phyloP scores from a whole-genome alignment of 2,113 vertebrate genomes.

The Pleuronectes platessa region DNA sequence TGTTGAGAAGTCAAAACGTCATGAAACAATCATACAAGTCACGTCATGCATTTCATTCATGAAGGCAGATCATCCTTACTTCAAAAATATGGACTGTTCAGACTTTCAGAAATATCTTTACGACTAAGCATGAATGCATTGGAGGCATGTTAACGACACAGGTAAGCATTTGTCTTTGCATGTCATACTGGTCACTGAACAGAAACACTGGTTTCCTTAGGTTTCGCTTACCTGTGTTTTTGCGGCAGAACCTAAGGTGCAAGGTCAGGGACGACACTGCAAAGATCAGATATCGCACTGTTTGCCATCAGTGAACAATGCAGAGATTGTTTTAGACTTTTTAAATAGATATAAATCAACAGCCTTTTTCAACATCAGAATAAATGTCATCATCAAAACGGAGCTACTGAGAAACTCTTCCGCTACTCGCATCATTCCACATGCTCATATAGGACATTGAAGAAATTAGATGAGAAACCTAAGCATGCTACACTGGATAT shows the following conservation, averaged over 20 bases:
- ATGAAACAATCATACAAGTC: slow-evolving; percentile 33
- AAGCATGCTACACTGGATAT: slow-evolving; percentile 72
- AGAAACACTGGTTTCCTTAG: slow-evolving; percentile 87
- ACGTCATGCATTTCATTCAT: slow-evolving; percentile 79
- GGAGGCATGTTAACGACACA: slow-evolving; percentile 63
- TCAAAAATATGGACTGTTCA: slow-evolving; percentile 38
- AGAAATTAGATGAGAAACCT: slow-evolving; percentile 56
- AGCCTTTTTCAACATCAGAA: slow-evolving; percentile 88
- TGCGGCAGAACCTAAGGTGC: slow-evolving; percentile 99
- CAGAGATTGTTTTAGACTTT: slow-evolving; percentile 85
- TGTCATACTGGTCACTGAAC: slow-evolving; percentile 68
- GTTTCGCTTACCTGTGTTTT: slow-evolving; percentile 99
- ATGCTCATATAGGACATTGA: slow-evolving; percentile 71
- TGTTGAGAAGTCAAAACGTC: slow-evolving; percentile 33
- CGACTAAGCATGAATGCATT: slow-evolving; percentile 60
- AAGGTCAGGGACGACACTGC: slow-evolving; percentile 99
- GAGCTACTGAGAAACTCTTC: slow-evolving; percentile 60
- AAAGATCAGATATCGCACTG: slow-evolving; percentile 98
- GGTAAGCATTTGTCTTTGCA: slow-evolving; percentile 74
- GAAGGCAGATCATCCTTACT: slow-evolving; percentile 44
- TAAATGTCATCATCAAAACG: slow-evolving; percentile 49
- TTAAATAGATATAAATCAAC: slow-evolving; percentile 79
- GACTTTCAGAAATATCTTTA: slow-evolving; percentile 27
- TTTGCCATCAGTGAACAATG: slow-evolving; percentile 97
- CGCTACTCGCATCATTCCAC: slow-evolving; percentile 68